Percentiles rank a stretch among this genome's conserved stretches.
Conservation (phyloP, 2,113 vertebrate genomes). For the Archocentrus centrarchus region DNA sequence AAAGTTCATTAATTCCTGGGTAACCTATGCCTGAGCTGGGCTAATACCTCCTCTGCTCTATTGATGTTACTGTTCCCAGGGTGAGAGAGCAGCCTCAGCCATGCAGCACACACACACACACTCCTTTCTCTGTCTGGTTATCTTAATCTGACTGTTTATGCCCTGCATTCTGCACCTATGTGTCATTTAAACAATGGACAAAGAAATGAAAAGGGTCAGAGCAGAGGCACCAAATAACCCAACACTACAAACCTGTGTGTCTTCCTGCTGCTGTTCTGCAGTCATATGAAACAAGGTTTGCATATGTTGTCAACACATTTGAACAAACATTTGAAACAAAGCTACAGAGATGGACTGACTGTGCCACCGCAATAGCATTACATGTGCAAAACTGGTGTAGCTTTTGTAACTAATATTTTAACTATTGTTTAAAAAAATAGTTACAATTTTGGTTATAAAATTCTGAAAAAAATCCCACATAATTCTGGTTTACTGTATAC, state of each 20-base stretch:
- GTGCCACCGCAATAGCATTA: not conserved
- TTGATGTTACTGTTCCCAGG: slow-evolving; percentile 74
- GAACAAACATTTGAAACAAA: too few species aligned
- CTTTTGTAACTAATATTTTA: too few species aligned
- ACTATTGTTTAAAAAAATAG: too few species aligned
- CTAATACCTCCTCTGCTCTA: slow-evolving; percentile 66
- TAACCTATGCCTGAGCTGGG: slow-evolving; percentile 65
- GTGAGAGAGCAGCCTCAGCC: slow-evolving; percentile 59
- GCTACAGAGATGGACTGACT: too few species aligned
- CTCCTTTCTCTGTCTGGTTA: not conserved
- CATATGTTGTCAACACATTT: not conserved
- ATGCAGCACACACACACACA: slow-evolving; percentile 43
- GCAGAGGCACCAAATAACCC: not conserved
- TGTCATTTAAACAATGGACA: not conserved
- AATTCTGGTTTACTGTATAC: not conserved
- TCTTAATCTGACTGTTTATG: not conserved
- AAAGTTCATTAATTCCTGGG: slow-evolving; percentile 77
- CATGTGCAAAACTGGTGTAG: not conserved
- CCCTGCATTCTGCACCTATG: not conserved
- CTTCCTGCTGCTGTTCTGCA: too few species aligned
- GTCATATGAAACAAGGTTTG: not conserved
- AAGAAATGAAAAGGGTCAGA: not conserved
- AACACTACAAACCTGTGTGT: too few species aligned
- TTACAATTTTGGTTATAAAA: too few species aligned
- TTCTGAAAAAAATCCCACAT: too few species aligned